Evolutionary conservation across 2,113 vertebrate species (phyloP), one percentile per base, ranked within the genome.

Genomic region (Phalacrocorax brasilianus): DNA sequence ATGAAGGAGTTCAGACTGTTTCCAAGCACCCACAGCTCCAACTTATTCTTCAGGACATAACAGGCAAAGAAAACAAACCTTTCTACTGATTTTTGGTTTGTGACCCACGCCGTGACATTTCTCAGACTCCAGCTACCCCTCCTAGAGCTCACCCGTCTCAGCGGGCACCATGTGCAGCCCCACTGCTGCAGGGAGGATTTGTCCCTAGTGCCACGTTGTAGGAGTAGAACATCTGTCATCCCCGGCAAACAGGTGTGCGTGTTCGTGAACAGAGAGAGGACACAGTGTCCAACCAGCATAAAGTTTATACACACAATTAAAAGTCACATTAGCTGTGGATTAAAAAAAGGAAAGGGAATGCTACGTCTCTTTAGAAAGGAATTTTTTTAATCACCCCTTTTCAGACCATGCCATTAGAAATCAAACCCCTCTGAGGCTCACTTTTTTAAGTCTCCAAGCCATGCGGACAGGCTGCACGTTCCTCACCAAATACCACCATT

Each of bases 1-100:
- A 75, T 49, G 52, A 85, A 89, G 85, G 63, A 93, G 28, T 33
- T 74, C 32, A 50, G 55, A 12, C 76, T 80, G 72, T n/a, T 93
- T 65, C 85, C 86, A 85, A 68, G 53, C 83, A 91, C 56, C 71
- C 83, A 91, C 40, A 85, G 88, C 68, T 86, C 45, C 65, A 79
- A 50, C 35, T 61, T 72, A 80, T 42, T 92, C 85, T 91, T 62
- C 66, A 80, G 67, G 59, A 63, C 8, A 4, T n/a, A 79, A 88
- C 3, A 85, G 22, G 63, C 38, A 85, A 87, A 93, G 84, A 45
- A 91, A 96, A n/a, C 90, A 80, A 83, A 75, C 15, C 38, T 74
- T 74, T 42, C 72, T 45, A 40, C 66, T 53, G n/a, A 27, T 63
- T 85, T 93, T 79, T 73, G 87, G 72, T 75, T 85, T 67, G 76